These are phyloP conservation scores for Decapterus maruadsi DNA, from an alignment of 2,797 vertebrate genomes.

Conservation along the genomic window DNA sequence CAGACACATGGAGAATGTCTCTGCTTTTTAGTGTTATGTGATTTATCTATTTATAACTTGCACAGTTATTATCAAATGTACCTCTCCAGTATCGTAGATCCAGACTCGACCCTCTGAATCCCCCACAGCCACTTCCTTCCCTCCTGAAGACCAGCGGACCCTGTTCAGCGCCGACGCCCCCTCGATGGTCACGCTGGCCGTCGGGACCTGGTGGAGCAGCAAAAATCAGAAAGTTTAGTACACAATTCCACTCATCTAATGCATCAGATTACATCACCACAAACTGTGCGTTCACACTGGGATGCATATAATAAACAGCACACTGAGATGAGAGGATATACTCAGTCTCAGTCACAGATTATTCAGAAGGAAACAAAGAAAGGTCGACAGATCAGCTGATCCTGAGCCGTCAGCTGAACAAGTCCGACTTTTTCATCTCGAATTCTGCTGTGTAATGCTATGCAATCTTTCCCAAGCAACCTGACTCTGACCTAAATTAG, in stretches of 20 bases:
- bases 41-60: not conserved
- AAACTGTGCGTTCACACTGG: not conserved
- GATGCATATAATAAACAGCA: not conserved
- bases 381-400: too few relatives aligned
- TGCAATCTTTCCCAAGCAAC: too few relatives aligned
- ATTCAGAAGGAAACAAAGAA: not conserved
- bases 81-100: conserved; percentile 99
- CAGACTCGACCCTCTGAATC: conserved; percentile 97
- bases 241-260: not conserved
- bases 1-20: not conserved
- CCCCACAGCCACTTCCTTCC: conserved; percentile 96
- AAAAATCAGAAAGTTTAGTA: not conserved
- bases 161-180: conserved; percentile 96
- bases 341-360: not conserved
- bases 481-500: too few relatives aligned
- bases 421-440: too few relatives aligned
- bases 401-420: too few relatives aligned
- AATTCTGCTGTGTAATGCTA: too few relatives aligned
- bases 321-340: not conserved
- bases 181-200: conserved; percentile 94
- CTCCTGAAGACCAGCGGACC: conserved; percentile 95
- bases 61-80: conserved; percentile 61
- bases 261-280: not conserved
- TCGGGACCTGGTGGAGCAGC: conserved; percentile 89
- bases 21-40: not conserved